Evolutionary conservation across 2,888 invertebrate genomes (phyloP), one percentile per base, ranked within the genome.

Genomic region (Leucoptera coffeella): DNA sequence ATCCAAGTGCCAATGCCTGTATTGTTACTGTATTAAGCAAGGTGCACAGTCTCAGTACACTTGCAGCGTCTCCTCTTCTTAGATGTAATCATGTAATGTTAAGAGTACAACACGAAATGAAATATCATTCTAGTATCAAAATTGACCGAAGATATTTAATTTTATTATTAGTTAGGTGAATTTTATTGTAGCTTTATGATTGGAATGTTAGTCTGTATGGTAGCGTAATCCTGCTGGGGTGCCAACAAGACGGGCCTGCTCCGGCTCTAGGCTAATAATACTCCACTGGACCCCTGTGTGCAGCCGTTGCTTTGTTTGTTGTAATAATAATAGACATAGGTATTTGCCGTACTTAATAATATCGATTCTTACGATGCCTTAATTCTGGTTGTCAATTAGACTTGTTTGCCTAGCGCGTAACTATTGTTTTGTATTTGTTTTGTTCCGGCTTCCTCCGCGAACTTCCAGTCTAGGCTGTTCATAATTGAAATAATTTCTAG

Each of bases 301-400:
- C n/a, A 65, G 58, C 52, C 53, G 55, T 9, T 17, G 9, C 17
- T 57, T 62, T 60, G 57, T 60, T 62, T 67, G 65, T 67, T 67
- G 69, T 67, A 69, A 67, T 59, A 58, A 64, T 71, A 65, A 65
- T 72, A 71, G 69, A 50, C 50, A 58, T 71, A 71, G 72, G 64
- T 71, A 69, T 69, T 69, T 56, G 56, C 59, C 62, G 72, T 73
- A 72, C 72, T 72, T 72, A 72, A 71, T 67, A 64, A 64, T 69
- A n/a, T n/a, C n/a, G 69, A 61, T 72, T 71, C 67, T 72, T 72
- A 65, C 65, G 67, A 73, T 73, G 72, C 72, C 72, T 73, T 73
- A 71, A 71, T 67, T 72, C 69, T 67, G 72, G 72, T 72, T 72
- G 72, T 72, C 72, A 71, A 71, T 72, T 72, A 69, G 71, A 72